phyloP scores from a whole-genome alignment of 2,113 vertebrate genomes.

The Steatornis caripensis region DNA sequence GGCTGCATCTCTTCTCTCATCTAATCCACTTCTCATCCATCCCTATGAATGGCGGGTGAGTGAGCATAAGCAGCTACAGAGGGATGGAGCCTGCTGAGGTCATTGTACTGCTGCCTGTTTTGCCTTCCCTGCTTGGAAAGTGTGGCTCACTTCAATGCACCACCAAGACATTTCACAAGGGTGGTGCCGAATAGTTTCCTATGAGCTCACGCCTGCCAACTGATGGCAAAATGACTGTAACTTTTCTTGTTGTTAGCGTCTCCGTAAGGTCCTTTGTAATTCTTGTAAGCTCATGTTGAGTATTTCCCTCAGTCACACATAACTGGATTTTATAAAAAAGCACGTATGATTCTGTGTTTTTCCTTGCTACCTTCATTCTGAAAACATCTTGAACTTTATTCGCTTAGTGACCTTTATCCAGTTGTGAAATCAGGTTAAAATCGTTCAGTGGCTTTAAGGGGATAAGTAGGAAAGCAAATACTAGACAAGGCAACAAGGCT shows the following conservation, averaged over 20 bases:
- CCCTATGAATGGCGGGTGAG: fast-evolving
- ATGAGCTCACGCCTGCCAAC: not conserved
- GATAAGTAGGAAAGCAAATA: not conserved
- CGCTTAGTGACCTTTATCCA: not conserved
- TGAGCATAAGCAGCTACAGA: not conserved
- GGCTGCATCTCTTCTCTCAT: not conserved
- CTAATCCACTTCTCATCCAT: not conserved
- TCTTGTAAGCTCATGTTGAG: not conserved
- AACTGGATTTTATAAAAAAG: not conserved
- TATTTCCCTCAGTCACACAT: not conserved
- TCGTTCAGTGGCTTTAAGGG: not conserved
- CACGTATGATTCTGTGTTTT: not conserved
- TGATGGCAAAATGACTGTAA: not conserved
- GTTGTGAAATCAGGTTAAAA: not conserved
- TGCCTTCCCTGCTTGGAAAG: not conserved
- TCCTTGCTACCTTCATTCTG: not conserved
- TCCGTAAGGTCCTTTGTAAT: not conserved
- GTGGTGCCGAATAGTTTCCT: not conserved
- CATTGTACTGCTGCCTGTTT: not conserved
- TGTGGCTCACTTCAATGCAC: not conserved
- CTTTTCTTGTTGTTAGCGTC: not conserved
- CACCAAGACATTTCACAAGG: not conserved
- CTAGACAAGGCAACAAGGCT: not conserved
- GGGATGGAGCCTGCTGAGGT: not conserved
- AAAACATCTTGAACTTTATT: not conserved